Evolutionary conservation across 2,888 invertebrate species (phyloP).

Genomic region (Ophioninae sp.): DNA sequence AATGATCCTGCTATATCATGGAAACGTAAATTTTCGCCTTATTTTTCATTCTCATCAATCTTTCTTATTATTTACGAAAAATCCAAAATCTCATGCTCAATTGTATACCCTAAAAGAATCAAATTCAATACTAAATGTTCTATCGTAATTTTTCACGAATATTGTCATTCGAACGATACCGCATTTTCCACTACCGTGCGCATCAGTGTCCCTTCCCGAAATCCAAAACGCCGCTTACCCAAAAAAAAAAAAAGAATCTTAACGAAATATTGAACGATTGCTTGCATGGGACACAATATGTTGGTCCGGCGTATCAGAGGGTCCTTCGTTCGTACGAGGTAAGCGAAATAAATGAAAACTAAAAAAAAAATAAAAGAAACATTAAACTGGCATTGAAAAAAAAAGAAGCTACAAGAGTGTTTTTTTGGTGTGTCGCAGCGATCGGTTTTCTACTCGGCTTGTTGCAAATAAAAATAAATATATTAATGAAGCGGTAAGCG

Average conservation of each 20-base stretch:
- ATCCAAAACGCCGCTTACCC: conserved; percentile 2
- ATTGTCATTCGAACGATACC: not conserved
- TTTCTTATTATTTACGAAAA: no score
- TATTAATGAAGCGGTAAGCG: conserved; percentile 35
- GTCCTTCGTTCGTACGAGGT: conserved; percentile 53
- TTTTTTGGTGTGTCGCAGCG: conserved; percentile 35
- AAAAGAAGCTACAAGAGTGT: conserved; percentile 32
- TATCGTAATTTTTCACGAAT: not conserved
- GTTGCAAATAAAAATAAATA: conserved; percentile 26
- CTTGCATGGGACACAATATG: conserved; percentile 65
- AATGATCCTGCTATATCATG: not conserved
- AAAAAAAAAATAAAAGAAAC: conserved; percentile 11
- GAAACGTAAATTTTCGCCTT: not conserved
- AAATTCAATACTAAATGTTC: not conserved
- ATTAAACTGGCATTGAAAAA: conserved; percentile 21
- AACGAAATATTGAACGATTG: conserved; percentile 34
- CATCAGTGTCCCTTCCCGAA: conserved; percentile 6
- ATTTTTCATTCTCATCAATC: not conserved
- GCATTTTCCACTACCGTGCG: not conserved
- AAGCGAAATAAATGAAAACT: conserved; percentile 42
- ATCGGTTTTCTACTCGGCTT: conserved; percentile 29
- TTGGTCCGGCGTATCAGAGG: conserved; percentile 60
- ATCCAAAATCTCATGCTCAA: no score
- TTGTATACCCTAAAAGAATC: no score
- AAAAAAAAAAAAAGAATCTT: conserved; percentile 29